Conservation (phyloP, 1,140 invertebrate genomes). For the Bombus affinis region DNA sequence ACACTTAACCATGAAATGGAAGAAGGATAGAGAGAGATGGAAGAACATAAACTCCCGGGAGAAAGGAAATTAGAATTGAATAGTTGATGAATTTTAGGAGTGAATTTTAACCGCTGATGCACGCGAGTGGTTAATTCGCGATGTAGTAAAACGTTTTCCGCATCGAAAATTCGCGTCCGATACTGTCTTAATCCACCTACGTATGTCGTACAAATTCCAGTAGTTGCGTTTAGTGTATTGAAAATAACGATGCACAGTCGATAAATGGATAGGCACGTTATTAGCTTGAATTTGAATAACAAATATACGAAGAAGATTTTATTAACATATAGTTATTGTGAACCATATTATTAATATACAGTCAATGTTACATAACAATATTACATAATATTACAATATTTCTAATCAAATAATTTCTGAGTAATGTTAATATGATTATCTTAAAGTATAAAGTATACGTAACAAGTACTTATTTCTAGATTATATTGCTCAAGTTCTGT, state of each 20-base stretch:
- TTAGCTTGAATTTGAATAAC: background rate
- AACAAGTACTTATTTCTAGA: no score
- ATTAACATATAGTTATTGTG: no score
- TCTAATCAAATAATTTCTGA: no score
- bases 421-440: no score
- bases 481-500: no score
- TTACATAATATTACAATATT: no score
- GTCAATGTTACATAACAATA: no score
- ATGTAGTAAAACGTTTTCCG: constrained; percentile 39
- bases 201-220: background rate
- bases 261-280: background rate
- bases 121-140: constrained; percentile 54
- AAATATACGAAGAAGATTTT: no score
- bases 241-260: background rate
- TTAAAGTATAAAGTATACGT: no score
- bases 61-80: constrained; percentile 77
- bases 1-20: constrained; percentile 39
- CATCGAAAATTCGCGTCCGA: constrained; percentile 7
- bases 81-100: constrained; percentile 78
- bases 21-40: constrained; percentile 45
- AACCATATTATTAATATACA: no score
- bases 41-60: constrained; percentile 62
- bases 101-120: constrained; percentile 64
- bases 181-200: background rate
- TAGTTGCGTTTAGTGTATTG: no score